Base-by-base conservation (phyloP, 2,888 invertebrate genomes). In the Aromia moschata region DNA sequence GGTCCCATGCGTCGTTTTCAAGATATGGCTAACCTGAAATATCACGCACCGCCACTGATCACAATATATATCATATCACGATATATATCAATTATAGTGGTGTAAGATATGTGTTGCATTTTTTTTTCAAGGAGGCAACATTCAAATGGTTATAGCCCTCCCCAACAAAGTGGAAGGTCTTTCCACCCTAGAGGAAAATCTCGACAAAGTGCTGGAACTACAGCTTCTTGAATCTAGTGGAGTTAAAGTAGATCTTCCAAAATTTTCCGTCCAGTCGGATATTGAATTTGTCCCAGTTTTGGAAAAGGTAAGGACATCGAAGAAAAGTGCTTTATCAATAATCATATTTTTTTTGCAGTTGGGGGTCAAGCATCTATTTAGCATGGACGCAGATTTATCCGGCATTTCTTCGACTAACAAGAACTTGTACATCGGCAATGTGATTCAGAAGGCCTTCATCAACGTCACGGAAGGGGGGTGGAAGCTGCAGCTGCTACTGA, bases 381-480 rank as follows among this genome's bases (percentile, higher is more conserved):
- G 44, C 1, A 36, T 10, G 3, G 45, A 62, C 14, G 71, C 73
- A 3, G 75, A 78, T 56, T 65, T 77, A 15, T 65, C 64, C 33
- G 77, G 75, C 44, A 68, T 79, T 4, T 58, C 62, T 5, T 55
- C 62, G 0, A 61, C 38, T 3, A 41, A 68, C 11, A 46, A 68
- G 16, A 67, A 69, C 16, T 56, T 78, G 17, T 61, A 47, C 20
- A 71, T 79, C 12, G 71, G 70, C 14, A 64, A 75, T 4, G 75
- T 79, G 2, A 49, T 79, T 14, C 79, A 79, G 55, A 79, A 79
- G 64, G 74, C 77, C 1, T 78, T 77, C 60, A 77, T 79, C 25
- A 74, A 78, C 25, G 75, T 79, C 0, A 76, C 74, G 14, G 78
- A 79, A 69, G 63, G 17, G 79, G 78, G 9, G 77, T 77, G 5